phyloP scores from a whole-genome alignment of 2,113 vertebrate genomes.

The Amphilophus citrinellus region DNA sequence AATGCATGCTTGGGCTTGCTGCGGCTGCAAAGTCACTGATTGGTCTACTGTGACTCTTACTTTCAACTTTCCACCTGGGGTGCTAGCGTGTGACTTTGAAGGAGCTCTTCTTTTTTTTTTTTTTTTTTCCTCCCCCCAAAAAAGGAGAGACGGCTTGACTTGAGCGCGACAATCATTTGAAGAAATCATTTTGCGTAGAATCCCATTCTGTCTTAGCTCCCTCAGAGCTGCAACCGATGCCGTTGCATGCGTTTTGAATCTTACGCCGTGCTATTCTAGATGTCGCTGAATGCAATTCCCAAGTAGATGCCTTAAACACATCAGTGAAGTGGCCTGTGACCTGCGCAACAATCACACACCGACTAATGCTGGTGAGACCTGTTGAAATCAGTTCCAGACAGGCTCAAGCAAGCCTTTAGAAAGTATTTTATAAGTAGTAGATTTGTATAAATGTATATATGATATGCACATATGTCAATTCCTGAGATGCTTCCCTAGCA shows the following conservation, averaged over 20 bases:
- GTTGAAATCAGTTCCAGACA: slow-evolving; percentile 77
- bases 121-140: slow-evolving; percentile 1
- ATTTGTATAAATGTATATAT: slow-evolving; percentile 80
- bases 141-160: slow-evolving; percentile 92
- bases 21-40: slow-evolving; percentile 96
- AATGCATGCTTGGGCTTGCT: slow-evolving; percentile 87
- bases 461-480: slow-evolving; percentile 70
- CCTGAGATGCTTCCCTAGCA: slow-evolving; percentile 58
- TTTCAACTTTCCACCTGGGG: slow-evolving; percentile 89
- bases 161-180: slow-evolving; percentile 86
- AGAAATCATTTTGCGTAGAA: slow-evolving; percentile 51
- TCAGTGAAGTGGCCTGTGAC: slow-evolving; percentile 82
- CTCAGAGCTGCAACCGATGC: slow-evolving; percentile 16
- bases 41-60: slow-evolving; percentile 91
- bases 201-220: slow-evolving; percentile 25
- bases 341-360: slow-evolving; percentile 85
- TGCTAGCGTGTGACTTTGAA: slow-evolving; percentile 89
- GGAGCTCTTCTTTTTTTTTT: slow-evolving; percentile 71
- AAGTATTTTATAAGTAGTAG: slow-evolving; percentile 73
- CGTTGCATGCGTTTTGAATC: background rate
- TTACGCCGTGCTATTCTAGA: slow-evolving; percentile 50
- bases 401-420: slow-evolving; percentile 75
- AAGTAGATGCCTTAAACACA: slow-evolving; percentile 85
- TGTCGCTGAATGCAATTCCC: slow-evolving; percentile 78
- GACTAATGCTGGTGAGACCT: slow-evolving; percentile 73